Conservation (phyloP, 1,140 invertebrate genomes). For the Magallana angulata region DNA sequence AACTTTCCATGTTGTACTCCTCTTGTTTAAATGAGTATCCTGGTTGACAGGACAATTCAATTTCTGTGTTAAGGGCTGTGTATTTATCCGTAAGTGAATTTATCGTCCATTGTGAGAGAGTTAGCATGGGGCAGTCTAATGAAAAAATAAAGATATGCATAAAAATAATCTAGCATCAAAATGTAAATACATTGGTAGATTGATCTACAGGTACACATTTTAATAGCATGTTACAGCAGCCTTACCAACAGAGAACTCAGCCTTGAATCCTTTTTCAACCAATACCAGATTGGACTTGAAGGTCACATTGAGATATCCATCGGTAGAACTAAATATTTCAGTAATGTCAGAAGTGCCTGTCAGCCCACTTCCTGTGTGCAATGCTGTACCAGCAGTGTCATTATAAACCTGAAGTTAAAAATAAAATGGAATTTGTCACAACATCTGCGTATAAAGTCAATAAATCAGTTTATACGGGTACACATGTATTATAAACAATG, state of each 20-base stretch:
- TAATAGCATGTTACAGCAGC: neutral
- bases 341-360: neutral
- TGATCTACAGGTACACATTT: too few species aligned
- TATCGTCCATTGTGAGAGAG: conserved; percentile 12
- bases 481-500: too few species aligned
- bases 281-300: conserved; percentile 42
- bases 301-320: conserved; percentile 2
- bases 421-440: too few species aligned
- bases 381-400: conserved; percentile 7
- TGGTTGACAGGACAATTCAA: conserved; percentile 29
- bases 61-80: conserved; percentile 13
- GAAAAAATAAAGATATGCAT: too few species aligned
- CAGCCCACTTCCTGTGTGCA: conserved; percentile 27
- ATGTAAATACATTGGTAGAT: too few species aligned
- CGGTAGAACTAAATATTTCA: neutral
- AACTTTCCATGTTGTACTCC: conserved; percentile 29
- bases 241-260: conserved; percentile 43
- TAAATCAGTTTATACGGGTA: too few species aligned
- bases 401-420: conserved; percentile 10
- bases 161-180: too few species aligned
- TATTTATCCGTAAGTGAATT: neutral
- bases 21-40: conserved; percentile 55
- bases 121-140: conserved; percentile 15
- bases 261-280: conserved; percentile 23
- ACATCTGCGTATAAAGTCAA: too few species aligned